Evolutionary conservation across 2,797 vertebrate species (phyloP).

Genomic region (Cyprinella venusta): DNA sequence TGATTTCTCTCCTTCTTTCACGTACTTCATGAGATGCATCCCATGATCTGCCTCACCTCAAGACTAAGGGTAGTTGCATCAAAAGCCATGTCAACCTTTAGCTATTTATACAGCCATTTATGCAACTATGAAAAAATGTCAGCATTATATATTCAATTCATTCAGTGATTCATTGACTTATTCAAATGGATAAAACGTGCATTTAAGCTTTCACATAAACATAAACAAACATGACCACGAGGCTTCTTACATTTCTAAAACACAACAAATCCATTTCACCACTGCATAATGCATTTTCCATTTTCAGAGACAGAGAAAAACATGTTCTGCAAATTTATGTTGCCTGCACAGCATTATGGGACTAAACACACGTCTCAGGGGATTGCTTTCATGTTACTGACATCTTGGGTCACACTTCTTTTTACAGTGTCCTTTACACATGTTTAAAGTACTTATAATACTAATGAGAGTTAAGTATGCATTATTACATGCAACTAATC

Average conservation of each 20-base stretch:
- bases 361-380: slow-evolving; percentile 24
- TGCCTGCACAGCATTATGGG: slow-evolving; percentile 5
- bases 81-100: background rate
- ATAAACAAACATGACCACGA: slow-evolving; percentile 24
- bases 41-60: background rate
- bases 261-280: slow-evolving; percentile 33
- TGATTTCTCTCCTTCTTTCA: background rate
- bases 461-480: background rate
- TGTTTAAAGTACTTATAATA: background rate
- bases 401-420: background rate
- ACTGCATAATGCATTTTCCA: slow-evolving; percentile 23
- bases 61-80: background rate
- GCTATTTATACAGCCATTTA: background rate
- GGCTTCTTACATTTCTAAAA: background rate
- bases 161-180: background rate
- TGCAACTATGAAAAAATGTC: background rate
- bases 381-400: slow-evolving; percentile 26
- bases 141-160: no score
- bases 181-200: slow-evolving; percentile 1
- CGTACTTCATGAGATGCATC: background rate
- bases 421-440: background rate
- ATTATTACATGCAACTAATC: background rate
- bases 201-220: slow-evolving; percentile 18
- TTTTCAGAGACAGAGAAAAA: slow-evolving; percentile 11
- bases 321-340: background rate